Evolutionary conservation across 2,113 vertebrate genomes (phyloP).

Genomic region (Rhegmatorhina hoffmannsi): DNA sequence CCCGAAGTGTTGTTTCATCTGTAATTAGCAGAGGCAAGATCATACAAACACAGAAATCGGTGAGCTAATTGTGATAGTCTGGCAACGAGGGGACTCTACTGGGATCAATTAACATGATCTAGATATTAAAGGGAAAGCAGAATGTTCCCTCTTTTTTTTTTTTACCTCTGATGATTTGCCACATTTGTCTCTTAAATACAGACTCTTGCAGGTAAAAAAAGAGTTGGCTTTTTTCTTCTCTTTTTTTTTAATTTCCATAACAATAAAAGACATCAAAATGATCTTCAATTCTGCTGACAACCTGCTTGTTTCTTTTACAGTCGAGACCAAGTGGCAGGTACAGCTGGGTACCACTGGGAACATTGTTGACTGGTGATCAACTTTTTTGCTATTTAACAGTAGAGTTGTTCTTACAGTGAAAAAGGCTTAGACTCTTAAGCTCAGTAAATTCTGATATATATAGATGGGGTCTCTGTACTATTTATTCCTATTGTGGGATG

Average conservation of each 20-base stretch:
- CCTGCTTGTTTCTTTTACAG: neutral
- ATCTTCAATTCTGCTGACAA: neutral
- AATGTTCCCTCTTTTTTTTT: neutral
- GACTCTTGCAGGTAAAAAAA: neutral
- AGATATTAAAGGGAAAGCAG: constrained; percentile 21
- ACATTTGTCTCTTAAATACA: neutral
- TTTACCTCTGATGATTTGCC: neutral
- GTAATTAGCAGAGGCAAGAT: constrained; percentile 17
- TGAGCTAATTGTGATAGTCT: constrained; percentile 7
- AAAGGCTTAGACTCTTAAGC: neutral
- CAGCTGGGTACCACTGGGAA: neutral
- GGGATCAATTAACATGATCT: constrained; percentile 30
- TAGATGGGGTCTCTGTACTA: neutral
- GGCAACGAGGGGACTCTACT: neutral
- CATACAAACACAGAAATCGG: neutral
- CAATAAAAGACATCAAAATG: neutral
- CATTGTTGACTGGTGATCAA: neutral
- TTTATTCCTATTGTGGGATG: neutral
- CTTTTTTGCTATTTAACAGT: neutral
- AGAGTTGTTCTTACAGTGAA: neutral
- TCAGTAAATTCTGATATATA: neutral
- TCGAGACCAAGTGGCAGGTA: neutral
- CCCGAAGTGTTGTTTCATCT: constrained; percentile 13
- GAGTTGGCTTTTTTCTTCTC: neutral
- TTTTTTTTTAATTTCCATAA: neutral